A percentile compares a stretch with the other conserved stretches of the same genome.
phyloP scores from a whole-genome alignment of 2,888 invertebrate species.

The Cephus nigrinus region DNA sequence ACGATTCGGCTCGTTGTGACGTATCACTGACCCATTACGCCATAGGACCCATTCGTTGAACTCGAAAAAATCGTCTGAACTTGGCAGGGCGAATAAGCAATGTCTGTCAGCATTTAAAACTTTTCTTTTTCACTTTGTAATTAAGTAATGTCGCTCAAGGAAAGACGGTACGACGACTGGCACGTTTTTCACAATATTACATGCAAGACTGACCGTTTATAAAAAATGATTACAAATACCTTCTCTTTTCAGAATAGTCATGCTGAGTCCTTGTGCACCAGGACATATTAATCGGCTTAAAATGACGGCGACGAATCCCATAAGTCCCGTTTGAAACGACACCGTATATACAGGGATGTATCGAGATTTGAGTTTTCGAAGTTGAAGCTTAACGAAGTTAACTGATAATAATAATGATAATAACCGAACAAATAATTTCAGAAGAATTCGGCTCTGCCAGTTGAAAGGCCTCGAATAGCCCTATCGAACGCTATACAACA shows the following conservation, averaged over 20 bases:
- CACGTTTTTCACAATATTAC: constrained; percentile 19
- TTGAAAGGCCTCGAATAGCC: constrained; percentile 29
- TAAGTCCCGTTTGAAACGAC: neutral
- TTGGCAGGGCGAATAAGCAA: constrained; percentile 32
- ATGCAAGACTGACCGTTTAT: constrained; percentile 31
- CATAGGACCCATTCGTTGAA: neutral
- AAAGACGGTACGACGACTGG: neutral
- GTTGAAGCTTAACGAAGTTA: neutral
- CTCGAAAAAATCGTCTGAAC: constrained; percentile 32
- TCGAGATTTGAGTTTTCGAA: neutral
- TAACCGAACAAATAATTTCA: neutral
- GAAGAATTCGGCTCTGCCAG: constrained; percentile 20
- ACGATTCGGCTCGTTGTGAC: neutral
- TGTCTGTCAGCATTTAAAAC: constrained; percentile 11
- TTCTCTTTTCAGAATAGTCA: constrained; percentile 21
- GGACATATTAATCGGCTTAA: constrained; percentile 24
- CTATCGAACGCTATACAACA: constrained; percentile 23
- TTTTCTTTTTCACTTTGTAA: constrained; percentile 10
- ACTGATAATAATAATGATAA: neutral
- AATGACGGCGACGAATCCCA: neutral
- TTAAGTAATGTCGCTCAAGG: constrained; percentile 10
- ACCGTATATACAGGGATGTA: neutral
- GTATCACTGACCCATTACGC: neutral
- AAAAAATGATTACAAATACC: constrained; percentile 35
- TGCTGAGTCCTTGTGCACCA: constrained; percentile 22